Base-by-base conservation (phyloP, 1,140 invertebrate species). In the Venturia canescens region DNA sequence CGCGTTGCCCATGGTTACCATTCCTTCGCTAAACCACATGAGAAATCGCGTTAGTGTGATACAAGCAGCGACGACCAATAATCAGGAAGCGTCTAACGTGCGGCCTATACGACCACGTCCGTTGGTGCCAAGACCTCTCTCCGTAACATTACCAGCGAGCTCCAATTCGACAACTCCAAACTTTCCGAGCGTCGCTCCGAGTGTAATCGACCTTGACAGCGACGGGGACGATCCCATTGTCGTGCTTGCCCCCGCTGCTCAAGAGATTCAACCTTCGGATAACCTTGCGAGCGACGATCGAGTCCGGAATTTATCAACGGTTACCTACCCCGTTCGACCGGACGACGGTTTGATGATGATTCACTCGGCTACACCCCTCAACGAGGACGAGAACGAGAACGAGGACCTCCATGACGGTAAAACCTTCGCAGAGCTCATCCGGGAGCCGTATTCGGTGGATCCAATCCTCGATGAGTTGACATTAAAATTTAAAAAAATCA, bases 121-220 rank as follows among this genome's bases (percentile, higher is more conserved):
- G 15, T 0, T n/a, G 11, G 23, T 29, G n/a, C 7, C 26, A 11
- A 27, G 71, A 29, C 38, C 38, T 44, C 38, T 11, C 38, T 44
- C 38, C 5, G 38, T 44, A 5, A 44, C 38, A 11, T 5, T 44
- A 44, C 38, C 38, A 44, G 38, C 38, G 38, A 44, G 11, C 38
- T 60, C 71, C 67, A 67, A 72, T 76, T n/a, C 26, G 60, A 76
- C 23, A 63, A 2, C 23, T 1, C 18, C 50, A n/a, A 53, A 53
- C 38, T 13, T 77, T 72, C 3, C 16, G 29, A 27, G 71, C 23
- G 0, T 48, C 21, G 71, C 66, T n/a, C 84, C 87, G 1, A 91
- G 83, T 74, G 82, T 92, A 5, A 91, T 92, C 44, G 88, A 92
- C 21, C 31, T 92, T 0, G 90, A 91, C 13, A 91, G 89, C 34